These are phyloP conservation scores for Nyctibius bracteatus DNA, from an alignment of 2,113 vertebrate species.

Conservation along the genomic window DNA sequence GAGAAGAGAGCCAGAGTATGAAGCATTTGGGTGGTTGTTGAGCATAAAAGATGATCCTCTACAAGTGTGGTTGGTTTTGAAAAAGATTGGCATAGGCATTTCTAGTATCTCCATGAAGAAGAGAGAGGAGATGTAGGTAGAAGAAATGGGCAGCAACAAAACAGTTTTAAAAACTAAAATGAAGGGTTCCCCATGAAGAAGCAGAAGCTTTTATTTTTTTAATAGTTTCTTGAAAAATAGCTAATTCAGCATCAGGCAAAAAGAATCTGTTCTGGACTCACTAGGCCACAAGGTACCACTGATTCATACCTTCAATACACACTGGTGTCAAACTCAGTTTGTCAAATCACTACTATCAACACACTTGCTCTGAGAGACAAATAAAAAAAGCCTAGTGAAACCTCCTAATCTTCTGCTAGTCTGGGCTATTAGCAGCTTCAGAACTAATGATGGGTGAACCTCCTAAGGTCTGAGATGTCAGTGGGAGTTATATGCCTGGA, in stretches of 20 bases:
- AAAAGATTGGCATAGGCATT: neutral
- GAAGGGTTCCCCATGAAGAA: neutral
- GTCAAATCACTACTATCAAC: neutral
- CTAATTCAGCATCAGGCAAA: neutral
- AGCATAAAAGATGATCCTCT: neutral
- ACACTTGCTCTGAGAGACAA: neutral
- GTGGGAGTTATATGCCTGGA: neutral
- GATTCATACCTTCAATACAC: slow-evolving; percentile 17
- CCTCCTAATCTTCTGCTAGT: neutral
- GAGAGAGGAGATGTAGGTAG: neutral
- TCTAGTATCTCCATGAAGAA: neutral
- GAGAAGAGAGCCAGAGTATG: neutral
- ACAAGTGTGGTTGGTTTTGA: neutral
- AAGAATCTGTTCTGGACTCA: neutral
- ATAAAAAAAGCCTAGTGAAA: neutral
- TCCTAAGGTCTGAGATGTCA: slow-evolving; percentile 45
- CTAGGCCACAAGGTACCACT: neutral
- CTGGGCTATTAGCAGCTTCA: neutral
- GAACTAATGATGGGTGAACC: slow-evolving; percentile 47
- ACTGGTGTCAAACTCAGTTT: slow-evolving; percentile 26
- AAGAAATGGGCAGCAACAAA: neutral
- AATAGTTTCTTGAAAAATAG: neutral
- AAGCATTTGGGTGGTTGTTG: neutral
- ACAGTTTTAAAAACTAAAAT: neutral
- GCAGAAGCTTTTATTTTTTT: neutral